Percentiles rank a stretch among this genome's conserved stretches.
phyloP scores from a whole-genome alignment of 2,797 vertebrate species.

The Spizella passerina region DNA sequence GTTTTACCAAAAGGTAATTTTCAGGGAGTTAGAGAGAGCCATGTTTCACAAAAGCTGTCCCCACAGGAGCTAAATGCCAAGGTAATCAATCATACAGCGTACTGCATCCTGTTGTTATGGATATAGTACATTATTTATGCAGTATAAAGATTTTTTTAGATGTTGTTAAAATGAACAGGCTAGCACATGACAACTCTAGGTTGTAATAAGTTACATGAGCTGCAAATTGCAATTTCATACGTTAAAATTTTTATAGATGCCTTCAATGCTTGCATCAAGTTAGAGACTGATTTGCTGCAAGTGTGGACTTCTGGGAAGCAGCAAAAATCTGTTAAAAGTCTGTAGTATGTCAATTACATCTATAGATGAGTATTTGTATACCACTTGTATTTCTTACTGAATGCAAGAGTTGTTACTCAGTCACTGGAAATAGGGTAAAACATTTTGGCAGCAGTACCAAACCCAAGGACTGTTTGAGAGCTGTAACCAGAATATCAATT shows the following conservation, averaged over 20 bases:
- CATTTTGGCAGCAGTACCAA: background rate
- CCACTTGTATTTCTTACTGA: background rate
- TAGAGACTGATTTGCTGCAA: background rate
- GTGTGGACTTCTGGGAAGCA: background rate
- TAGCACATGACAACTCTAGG: background rate
- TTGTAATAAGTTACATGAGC: background rate
- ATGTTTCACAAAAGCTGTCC: slow-evolving; percentile 33
- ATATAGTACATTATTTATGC: slow-evolving; percentile 33
- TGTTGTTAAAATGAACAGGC: slow-evolving; percentile 8
- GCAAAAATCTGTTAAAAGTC: background rate
- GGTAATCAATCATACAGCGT: slow-evolving; percentile 19
- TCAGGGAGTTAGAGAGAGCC: background rate
- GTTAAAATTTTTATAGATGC: background rate
- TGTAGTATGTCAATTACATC: background rate
- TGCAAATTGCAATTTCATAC: background rate
- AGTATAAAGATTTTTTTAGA: slow-evolving; percentile 33
- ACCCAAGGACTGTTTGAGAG: background rate
- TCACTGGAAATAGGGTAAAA: background rate
- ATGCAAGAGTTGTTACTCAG: background rate
- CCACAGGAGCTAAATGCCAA: slow-evolving; percentile 20
- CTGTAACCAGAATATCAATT: too few relatives aligned
- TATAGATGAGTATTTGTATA: background rate
- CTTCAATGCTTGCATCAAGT: background rate
- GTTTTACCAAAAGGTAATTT: slow-evolving; percentile 38
- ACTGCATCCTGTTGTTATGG: background rate